These are phyloP conservation scores for Microcebus jonahi DNA, from an alignment of 2,113 vertebrate species.

Conservation along the genomic window DNA sequence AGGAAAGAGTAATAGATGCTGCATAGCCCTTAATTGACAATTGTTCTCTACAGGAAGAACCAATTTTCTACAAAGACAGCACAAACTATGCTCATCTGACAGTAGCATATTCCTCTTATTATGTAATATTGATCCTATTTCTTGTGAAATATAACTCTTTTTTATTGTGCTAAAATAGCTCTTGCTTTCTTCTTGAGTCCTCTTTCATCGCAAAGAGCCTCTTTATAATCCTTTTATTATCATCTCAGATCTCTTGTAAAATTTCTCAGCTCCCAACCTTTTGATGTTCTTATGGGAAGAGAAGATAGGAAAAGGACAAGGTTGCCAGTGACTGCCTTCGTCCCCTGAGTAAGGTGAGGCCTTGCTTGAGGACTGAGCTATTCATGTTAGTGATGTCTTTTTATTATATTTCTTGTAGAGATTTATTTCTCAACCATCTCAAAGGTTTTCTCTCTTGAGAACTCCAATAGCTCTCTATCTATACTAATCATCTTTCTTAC, in stretches of 20 bases:
- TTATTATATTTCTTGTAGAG: not conserved
- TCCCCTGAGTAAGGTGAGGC: not conserved
- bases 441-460: not conserved
- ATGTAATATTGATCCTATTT: not conserved
- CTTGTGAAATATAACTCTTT: not conserved
- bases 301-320: not conserved
- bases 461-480: not conserved
- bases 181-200: not conserved
- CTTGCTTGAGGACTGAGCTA: not conserved
- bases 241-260: not conserved
- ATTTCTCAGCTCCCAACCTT: not conserved
- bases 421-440: not conserved
- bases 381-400: not conserved
- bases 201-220: not conserved
- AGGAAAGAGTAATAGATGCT: not conserved
- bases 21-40: not conserved
- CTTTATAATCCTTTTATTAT: not conserved
- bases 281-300: not conserved
- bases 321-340: not conserved
- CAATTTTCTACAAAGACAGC: not conserved
- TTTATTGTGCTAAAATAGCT: not conserved
- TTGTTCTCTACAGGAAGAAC: not conserved
- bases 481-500: not conserved
- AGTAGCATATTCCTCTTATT: not conserved
- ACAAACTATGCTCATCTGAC: not conserved